phyloP scores from a whole-genome alignment of 2,797 vertebrate genomes.

The Trachurus trachurus region DNA sequence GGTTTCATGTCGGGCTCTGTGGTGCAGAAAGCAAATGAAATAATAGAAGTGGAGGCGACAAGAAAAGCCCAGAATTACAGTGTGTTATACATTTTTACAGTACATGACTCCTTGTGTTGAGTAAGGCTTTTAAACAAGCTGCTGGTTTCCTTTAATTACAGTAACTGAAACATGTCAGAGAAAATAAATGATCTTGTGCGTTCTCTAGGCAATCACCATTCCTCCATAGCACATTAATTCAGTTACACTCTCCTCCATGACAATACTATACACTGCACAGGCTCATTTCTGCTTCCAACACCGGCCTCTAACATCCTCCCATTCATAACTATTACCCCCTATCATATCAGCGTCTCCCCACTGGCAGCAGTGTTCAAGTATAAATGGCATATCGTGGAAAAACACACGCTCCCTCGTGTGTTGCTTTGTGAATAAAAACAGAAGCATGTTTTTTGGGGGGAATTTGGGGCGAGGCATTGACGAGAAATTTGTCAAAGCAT shows the following conservation, averaged over 20 bases:
- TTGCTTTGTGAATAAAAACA: constrained; percentile 1
- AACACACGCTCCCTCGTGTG: not conserved
- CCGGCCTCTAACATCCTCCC: not conserved
- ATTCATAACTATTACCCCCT: constrained; percentile 15
- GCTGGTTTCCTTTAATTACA: constrained; percentile 17
- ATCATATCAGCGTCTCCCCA: constrained; percentile 4
- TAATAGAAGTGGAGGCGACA: not conserved
- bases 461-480: constrained; percentile 18
- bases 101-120: constrained; percentile 52
- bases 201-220: constrained; percentile 21
- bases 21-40: constrained; percentile 22
- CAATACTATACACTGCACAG: constrained; percentile 10
- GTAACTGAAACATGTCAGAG: constrained; percentile 25
- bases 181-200: constrained; percentile 21
- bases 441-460: not conserved
- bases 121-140: constrained; percentile 35
- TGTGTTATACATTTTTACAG: constrained; percentile 46
- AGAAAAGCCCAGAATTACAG: constrained; percentile 18
- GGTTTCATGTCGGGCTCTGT: constrained; percentile 31
- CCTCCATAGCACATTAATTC: constrained; percentile 32
- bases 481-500: constrained; percentile 29
- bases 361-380: constrained; percentile 13
- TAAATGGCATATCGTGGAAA: constrained; percentile 15
- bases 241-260: constrained; percentile 3
- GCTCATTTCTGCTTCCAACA: constrained; percentile 24